These are phyloP conservation scores for Altica lythri DNA, from an alignment of 2,888 invertebrate species.

Conservation along the genomic window DNA sequence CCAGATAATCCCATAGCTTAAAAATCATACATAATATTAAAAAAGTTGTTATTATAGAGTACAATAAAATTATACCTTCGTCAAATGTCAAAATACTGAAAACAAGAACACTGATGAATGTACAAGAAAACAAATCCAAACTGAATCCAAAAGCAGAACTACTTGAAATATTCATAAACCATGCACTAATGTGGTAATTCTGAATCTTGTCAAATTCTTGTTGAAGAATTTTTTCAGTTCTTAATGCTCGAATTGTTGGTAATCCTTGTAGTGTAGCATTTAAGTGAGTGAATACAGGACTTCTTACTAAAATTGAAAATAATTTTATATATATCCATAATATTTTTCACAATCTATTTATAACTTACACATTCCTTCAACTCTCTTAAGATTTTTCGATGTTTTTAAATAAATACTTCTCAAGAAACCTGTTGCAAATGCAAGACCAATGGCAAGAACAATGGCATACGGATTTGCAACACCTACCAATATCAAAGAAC, in stretches of 20 bases:
- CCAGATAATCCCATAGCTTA: slow-evolving; percentile 36
- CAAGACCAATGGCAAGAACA: slow-evolving; percentile 59
- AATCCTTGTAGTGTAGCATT: slow-evolving; percentile 84
- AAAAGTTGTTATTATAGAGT: not conserved
- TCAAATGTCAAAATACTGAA: slow-evolving; percentile 64
- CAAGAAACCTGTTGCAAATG: slow-evolving; percentile 66
- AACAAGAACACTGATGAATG: slow-evolving; percentile 67
- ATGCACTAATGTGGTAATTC: slow-evolving; percentile 82
- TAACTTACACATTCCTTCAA: slow-evolving; percentile 78
- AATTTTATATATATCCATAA: not conserved
- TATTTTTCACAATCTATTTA: not conserved
- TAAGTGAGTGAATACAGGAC: slow-evolving; percentile 90
- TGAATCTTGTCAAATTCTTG: slow-evolving; percentile 77
- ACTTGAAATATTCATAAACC: slow-evolving; percentile 83
- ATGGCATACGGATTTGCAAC: slow-evolving; percentile 60
- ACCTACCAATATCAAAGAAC: slow-evolving; percentile 61
- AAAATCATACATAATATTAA: not conserved
- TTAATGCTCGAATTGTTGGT: slow-evolving; percentile 83
- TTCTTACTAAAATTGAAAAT: slow-evolving; percentile 70
- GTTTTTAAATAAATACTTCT: slow-evolving; percentile 77
- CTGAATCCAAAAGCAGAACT: slow-evolving; percentile 81
- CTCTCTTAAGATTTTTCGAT: slow-evolving; percentile 78
- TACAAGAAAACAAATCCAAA: slow-evolving; percentile 66
- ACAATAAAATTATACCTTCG: slow-evolving; percentile 41
- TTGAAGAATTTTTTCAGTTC: slow-evolving; percentile 73